Base-by-base conservation (phyloP, 1,140 invertebrate species). In the Micrasema minimum region DNA sequence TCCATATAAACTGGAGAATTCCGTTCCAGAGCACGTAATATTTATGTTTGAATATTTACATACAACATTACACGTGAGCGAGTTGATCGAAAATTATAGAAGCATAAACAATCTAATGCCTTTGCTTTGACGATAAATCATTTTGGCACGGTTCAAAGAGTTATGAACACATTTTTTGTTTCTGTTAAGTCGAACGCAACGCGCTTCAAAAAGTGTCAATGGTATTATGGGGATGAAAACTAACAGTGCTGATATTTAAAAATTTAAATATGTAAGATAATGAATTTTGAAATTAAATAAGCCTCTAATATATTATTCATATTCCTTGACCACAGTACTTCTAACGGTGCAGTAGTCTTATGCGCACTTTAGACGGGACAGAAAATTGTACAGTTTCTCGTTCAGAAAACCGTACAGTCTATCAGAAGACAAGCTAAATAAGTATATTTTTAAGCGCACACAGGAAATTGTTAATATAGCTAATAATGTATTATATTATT, bases 41-140 rank as follows among this genome's bases (percentile, higher is more conserved):
- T 45, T 45, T 45, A 45, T 45, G 41, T 16, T 31, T 4, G 26
- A 31, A 51, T 22, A 51, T 51, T 51, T 51, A 51, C 48, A 51
- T 51, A 51, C 48, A 14, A 22, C 48, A 51, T 51, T 22, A 51
- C 48, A 51, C 48, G 22, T 51, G 48, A 51, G 18, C 48, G 20
- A 18, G 18, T 51, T 7, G 16, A 51, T 51, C 48, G 48, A 22
- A 51, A 51, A 51, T 51, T 51, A 7, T 51, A 23, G 16, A 23
- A n/a, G 48, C 48, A 22, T 51, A 20, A 23, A 23, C 48, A 23
- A 20, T 23, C 3, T 46, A 46, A 23, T 51, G 48, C 48, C 14
- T 51, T 23, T n/a, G 48, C 48, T 51, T 51, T 51, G 48, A 51
- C 48, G 48, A 51, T 51, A 51, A 51, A 51, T 51, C 48, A 51